Evolutionary conservation across 2,888 invertebrate genomes (phyloP), one percentile per base, ranked within the genome.

Genomic region (Epirrita christyi): DNA sequence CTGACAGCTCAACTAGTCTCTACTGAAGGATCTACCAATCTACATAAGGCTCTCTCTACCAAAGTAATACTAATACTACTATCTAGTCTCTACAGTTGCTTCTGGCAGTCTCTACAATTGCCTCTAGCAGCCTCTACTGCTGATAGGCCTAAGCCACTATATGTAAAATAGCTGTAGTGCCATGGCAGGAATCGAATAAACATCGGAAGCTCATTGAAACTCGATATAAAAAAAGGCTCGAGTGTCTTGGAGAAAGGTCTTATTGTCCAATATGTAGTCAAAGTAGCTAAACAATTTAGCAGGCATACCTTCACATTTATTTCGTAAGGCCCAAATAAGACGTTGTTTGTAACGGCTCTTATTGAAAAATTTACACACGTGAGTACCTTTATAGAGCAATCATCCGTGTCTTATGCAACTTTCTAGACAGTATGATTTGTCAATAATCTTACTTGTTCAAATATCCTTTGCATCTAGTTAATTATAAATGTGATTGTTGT

Each of bases 391-490:
- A 32, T 1, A 32, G 32, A 32, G 32, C 32, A 40, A 15, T 40
- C 15, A 40, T 15, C 40, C 13, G 8, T 21, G 6, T 15, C 15
- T 43, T 29, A 43, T 43, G 11, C 43, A 43, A 29, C 28, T 29
- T 29, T 43, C 28, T 21, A 34, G 15, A 28, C 47, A 50, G 11
- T 13, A 11, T 49, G 41, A n/a, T 41, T 27, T 34, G 40, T 32
- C 32, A 40, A 29, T 41, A 15, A 49, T 7, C 14, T 10, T 27
- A 27, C 34, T 50, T 40, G 28, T 14, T 27, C n/a, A 50, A 36
- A 40, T 21, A 21, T 9, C 6, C 8, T n/a, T n/a, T n/a, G n/a
- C n/a, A n/a, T 32, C 7, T 7, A 32, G 32, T 32, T 32, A 32
- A 32, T 32, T 32, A 9, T 32, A 7, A 32, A 8, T n/a, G n/a